phyloP scores from a whole-genome alignment of 2,797 vertebrate genomes.

The Lutjanus argentimaculatus region DNA sequence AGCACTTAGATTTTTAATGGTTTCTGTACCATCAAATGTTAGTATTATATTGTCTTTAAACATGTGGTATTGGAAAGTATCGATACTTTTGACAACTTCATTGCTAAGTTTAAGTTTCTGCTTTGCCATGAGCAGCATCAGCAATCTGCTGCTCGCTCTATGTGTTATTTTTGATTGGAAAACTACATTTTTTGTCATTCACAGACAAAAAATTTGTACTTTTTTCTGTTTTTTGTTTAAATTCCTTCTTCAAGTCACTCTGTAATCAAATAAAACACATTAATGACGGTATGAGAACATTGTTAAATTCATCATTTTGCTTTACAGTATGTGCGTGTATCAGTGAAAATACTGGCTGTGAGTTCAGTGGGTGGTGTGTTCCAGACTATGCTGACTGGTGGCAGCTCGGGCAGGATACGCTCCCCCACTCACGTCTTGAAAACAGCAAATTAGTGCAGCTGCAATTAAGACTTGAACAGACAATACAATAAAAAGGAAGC shows the following conservation, averaged over 20 bases:
- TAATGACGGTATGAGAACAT: not conserved
- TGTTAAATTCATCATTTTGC: conserved; percentile 11
- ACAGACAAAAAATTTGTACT: no score
- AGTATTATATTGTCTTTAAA: no score
- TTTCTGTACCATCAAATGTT: no score
- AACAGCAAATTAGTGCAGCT: conserved; percentile 69
- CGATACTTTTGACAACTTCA: no score
- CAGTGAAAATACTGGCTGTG: not conserved
- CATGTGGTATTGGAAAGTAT: no score
- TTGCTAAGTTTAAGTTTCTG: no score
- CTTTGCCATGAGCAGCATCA: no score
- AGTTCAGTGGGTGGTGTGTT: conserved; percentile 29
- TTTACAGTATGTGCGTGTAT: conserved; percentile 16
- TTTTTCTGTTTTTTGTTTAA: not conserved
- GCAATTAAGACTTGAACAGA: conserved; percentile 74
- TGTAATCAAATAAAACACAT: not conserved
- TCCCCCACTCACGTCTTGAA: conserved; percentile 51
- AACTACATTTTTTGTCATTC: not conserved
- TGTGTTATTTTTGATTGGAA: not conserved
- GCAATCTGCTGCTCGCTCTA: no score
- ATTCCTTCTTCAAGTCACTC: not conserved
- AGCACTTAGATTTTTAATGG: no score
- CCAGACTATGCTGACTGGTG: conserved; percentile 22
- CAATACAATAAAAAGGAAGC: conserved; percentile 70
- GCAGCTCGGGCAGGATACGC: conserved; percentile 56